A percentile compares a stretch with the other conserved stretches of the same genome.
These are phyloP conservation scores for Choreutis nemorana DNA, from an alignment of 2,888 invertebrate species.

Conservation along the genomic window DNA sequence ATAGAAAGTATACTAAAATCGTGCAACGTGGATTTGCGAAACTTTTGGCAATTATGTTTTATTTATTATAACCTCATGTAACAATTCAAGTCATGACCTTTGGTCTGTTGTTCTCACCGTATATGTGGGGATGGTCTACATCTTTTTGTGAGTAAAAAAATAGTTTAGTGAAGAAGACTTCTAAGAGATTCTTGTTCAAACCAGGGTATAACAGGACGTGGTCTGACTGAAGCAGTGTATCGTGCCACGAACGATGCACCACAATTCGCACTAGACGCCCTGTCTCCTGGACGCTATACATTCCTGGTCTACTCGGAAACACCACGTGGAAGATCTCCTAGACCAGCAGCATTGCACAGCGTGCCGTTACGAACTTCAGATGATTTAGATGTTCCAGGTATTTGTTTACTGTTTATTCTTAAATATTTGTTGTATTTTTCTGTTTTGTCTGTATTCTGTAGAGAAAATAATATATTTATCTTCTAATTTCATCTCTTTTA, in stretches of 20 bases:
- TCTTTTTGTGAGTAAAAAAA: too few relatives aligned
- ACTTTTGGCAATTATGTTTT: too few relatives aligned
- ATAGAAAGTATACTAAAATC: too few relatives aligned
- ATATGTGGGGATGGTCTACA: too few relatives aligned
- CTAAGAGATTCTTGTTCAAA: too few relatives aligned
- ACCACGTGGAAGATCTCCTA: slow-evolving; percentile 78
- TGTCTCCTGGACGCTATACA: slow-evolving; percentile 82
- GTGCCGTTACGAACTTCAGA: slow-evolving; percentile 48
- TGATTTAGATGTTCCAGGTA: slow-evolving; percentile 48
- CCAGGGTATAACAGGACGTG: slow-evolving; percentile 57
- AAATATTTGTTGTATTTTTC: background rate
- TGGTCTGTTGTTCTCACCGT: too few relatives aligned
- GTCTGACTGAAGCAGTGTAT: slow-evolving; percentile 66
- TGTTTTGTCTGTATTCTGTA: background rate
- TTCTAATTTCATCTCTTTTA: too few relatives aligned
- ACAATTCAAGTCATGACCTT: too few relatives aligned
- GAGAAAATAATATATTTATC: too few relatives aligned
- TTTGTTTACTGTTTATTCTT: slow-evolving; percentile 11
- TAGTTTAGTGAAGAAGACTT: too few relatives aligned
- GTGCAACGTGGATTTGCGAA: too few relatives aligned
- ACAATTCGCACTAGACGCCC: slow-evolving; percentile 74
- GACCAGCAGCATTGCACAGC: slow-evolving; percentile 75
- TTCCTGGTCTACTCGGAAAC: slow-evolving; percentile 84
- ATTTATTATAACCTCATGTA: too few relatives aligned
- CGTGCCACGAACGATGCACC: slow-evolving; percentile 72